These are phyloP conservation scores for Microplitis mediator DNA, from an alignment of 1,140 invertebrate species.

Conservation along the genomic window DNA sequence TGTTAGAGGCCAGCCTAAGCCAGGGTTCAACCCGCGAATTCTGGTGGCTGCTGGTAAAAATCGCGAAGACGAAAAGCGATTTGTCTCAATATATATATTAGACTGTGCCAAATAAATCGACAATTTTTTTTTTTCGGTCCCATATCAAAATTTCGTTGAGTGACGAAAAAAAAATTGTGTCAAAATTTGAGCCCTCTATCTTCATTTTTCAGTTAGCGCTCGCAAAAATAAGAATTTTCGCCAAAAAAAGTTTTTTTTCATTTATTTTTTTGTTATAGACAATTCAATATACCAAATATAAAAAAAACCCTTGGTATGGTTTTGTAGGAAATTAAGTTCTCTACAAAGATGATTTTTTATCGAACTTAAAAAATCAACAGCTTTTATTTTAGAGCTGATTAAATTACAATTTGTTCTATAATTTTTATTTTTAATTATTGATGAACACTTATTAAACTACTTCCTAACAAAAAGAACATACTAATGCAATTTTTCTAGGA, in stretches of 20 bases:
- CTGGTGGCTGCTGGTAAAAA: no score
- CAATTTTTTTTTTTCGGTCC: neutral
- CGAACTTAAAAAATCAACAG: conserved; percentile 1
- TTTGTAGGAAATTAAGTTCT: neutral
- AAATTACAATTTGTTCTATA: neutral
- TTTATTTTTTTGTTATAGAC: neutral
- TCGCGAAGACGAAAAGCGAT: no score
- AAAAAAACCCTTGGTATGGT: conserved; percentile 1
- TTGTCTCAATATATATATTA: no score
- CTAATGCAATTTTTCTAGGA: neutral
- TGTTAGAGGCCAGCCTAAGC: no score
- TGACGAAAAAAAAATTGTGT: neutral
- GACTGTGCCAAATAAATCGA: neutral
- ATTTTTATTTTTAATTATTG: conserved; percentile 5
- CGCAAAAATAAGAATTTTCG: conserved; percentile 4
- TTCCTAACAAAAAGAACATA: neutral
- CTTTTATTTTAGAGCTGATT: conserved; percentile 6
- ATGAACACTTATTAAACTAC: neutral
- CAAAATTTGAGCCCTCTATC: conserved; percentile 2
- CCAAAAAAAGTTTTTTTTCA: neutral
- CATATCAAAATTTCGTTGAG: neutral
- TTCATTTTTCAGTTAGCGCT: conserved; percentile 4
- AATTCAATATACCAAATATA: neutral
- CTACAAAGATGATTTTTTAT: neutral
- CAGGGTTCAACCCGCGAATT: no score